phyloP scores from a whole-genome alignment of 2,888 invertebrate genomes.

The Andrena dorsata region DNA sequence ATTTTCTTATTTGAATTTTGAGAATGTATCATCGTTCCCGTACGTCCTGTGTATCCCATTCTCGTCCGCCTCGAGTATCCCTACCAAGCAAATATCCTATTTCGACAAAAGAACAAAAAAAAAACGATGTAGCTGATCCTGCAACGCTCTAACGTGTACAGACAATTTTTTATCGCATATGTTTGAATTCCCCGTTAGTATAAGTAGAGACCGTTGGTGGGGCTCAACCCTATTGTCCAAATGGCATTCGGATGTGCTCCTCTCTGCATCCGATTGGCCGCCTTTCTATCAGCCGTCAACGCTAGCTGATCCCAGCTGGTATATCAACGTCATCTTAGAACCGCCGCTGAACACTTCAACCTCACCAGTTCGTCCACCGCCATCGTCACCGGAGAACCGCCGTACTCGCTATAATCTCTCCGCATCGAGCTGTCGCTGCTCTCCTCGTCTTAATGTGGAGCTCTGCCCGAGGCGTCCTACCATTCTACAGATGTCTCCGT shows the following conservation, averaged over 20 bases:
- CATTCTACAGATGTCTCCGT: constrained; percentile 47
- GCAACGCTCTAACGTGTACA: constrained; percentile 64
- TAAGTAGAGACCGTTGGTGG: constrained; percentile 85
- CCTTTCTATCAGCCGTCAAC: constrained; percentile 82
- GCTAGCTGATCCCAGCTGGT: constrained; percentile 72
- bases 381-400: constrained; percentile 54
- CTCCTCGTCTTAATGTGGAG: constrained; percentile 48
- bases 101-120: constrained; percentile 64
- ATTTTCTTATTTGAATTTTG: constrained; percentile 50
- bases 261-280: constrained; percentile 84
- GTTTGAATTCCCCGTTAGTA: constrained; percentile 85
- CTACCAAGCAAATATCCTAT: constrained; percentile 66
- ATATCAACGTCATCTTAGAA: constrained; percentile 70
- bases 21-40: constrained; percentile 60
- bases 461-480: constrained; percentile 36
- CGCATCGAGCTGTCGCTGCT: constrained; percentile 55
- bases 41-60: constrained; percentile 48
- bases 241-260: constrained; percentile 84
- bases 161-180: constrained; percentile 82
- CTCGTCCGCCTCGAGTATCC: constrained; percentile 44
- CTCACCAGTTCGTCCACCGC: constrained; percentile 48
- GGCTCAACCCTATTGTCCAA: constrained; percentile 85
- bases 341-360: constrained; percentile 65
- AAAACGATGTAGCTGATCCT: constrained; percentile 75
- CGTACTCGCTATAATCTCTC: constrained; percentile 55